Evolutionary conservation across 2,888 invertebrate genomes (phyloP).

Genomic region (Octonoba sinensis): DNA sequence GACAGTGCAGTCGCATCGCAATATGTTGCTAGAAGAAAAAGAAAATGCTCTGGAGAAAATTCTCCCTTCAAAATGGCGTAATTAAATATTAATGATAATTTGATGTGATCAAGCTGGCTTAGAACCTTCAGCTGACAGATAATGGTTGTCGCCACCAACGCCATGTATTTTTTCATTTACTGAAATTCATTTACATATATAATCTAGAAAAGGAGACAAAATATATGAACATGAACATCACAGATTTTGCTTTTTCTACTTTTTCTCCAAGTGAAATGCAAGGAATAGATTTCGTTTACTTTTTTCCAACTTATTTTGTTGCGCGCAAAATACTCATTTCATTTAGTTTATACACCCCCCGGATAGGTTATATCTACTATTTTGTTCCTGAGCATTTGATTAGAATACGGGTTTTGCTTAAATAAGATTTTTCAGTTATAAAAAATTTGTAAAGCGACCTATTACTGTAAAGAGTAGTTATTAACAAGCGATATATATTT

Average conservation of each 20-base stretch:
- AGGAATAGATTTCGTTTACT: not conserved
- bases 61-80: constrained; percentile 10
- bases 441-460: too few species aligned
- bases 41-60: constrained; percentile 8
- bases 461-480: too few species aligned
- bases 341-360: too few species aligned
- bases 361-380: too few species aligned
- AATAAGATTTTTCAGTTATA: too few species aligned
- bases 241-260: constrained; percentile 6
- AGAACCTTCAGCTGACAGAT: constrained; percentile 16
- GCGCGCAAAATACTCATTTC: too few species aligned
- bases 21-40: constrained; percentile 29
- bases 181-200: constrained; percentile 32
- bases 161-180: constrained; percentile 8
- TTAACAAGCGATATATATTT: too few species aligned
- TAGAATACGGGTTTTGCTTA: too few species aligned
- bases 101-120: constrained; percentile 28
- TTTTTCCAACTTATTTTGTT: too few species aligned
- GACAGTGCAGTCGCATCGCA: constrained; percentile 33
- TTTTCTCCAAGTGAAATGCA: not conserved
- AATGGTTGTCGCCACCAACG: constrained; percentile 5
- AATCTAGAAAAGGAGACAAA: constrained; percentile 12
- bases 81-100: constrained; percentile 53
- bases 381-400: too few species aligned
- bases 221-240: constrained; percentile 23